Evolutionary conservation across 2,888 invertebrate genomes (phyloP).

Genomic region (Cantharis lateralis): DNA sequence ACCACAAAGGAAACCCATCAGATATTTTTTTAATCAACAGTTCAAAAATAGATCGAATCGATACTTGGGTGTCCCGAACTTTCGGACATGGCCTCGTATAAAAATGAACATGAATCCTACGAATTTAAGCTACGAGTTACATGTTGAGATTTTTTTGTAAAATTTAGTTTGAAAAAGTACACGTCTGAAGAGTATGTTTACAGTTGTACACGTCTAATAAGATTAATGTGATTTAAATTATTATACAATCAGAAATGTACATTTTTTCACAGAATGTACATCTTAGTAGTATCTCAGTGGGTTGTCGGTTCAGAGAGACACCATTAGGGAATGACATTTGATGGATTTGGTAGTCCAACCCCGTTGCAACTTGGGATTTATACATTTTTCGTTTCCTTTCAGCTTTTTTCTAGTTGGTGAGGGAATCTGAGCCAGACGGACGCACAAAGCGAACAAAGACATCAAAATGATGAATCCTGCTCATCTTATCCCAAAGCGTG

Average conservation of each 20-base stretch:
- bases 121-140: not conserved
- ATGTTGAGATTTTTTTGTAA: not conserved
- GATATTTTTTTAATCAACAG: not conserved
- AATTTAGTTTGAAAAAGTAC: not conserved
- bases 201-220: not conserved
- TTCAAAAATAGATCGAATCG: not conserved
- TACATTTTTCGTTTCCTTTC: slow-evolving; percentile 51
- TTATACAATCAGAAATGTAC: slow-evolving; percentile 13
- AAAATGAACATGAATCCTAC: not conserved
- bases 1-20: not conserved
- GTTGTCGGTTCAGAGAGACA: slow-evolving; percentile 47
- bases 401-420: slow-evolving; percentile 46
- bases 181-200: not conserved
- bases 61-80: not conserved
- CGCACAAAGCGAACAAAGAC: slow-evolving; percentile 57
- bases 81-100: not conserved
- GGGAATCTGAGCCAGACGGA: slow-evolving; percentile 45
- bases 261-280: slow-evolving; percentile 26
- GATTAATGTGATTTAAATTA: slow-evolving; percentile 13
- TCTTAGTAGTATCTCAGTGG: slow-evolving; percentile 34
- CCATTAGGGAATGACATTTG: slow-evolving; percentile 54
- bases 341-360: slow-evolving; percentile 52
- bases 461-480: slow-evolving; percentile 60
- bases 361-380: slow-evolving; percentile 53
- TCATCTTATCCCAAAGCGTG: slow-evolving; percentile 59